Evolutionary conservation across 2,888 invertebrate species (phyloP), one percentile per base, ranked within the genome.

Genomic region (Dynastes grantii): DNA sequence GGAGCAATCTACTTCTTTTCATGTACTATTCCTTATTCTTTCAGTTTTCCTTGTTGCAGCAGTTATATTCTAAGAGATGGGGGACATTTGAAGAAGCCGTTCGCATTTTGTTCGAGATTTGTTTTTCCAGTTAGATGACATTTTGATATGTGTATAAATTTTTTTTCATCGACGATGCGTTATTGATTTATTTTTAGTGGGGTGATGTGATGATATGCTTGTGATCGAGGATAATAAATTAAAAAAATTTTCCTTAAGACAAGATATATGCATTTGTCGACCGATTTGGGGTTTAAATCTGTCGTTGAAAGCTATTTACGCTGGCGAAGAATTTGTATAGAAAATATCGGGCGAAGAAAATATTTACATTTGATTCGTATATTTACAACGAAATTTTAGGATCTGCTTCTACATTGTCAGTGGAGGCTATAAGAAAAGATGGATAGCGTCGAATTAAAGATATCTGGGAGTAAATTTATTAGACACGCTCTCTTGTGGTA

Each of bases 111-210:
- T 84, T 82, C 79, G 83, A 85, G 87, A 87, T 87, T 87, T 87
- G 87, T 87, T 87, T 86, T 86, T 85, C 85, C 86, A 45, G 45
- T 85, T 85, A 87, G 87, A 88, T 88, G 88, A 87, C 87, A 86
- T 87, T 88, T 87, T 85, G 88, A 88, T 88, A 87, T 87, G 85
- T 84, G 85, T 84, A 84, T 83, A 85, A 84, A 63, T 61, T 40
- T 75, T 73, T 68, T 45, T 27, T 22, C 63, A 68, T 61, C 49
- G 45, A 1, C 55, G 45, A 73, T 49, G 45, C 40, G 32, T 9
- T 75, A 75, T 75, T 75, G 73, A 75, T 63, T 75, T 75, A 75
- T 75, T 75, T 61, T 61, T 45, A 32, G 45, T 75, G 40, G 73
- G 73, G 73, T 61, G 61, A 75, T 29, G 45, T 45, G 61, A 63